These are phyloP conservation scores for Nephrotoma appendiculata DNA, from an alignment of 2,888 invertebrate species.

Conservation along the genomic window DNA sequence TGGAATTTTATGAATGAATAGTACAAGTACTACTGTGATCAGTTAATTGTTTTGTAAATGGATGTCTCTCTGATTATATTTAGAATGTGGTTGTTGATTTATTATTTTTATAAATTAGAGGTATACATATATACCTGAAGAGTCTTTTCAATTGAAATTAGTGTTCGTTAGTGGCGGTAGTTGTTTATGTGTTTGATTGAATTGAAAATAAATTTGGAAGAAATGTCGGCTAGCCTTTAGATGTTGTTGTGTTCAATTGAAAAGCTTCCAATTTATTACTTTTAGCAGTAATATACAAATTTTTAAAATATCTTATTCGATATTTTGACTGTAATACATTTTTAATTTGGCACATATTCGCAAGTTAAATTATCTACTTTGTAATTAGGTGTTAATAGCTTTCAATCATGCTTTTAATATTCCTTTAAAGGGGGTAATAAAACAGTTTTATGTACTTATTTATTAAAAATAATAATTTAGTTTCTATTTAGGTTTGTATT, in stretches of 20 bases:
- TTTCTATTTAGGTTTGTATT: background rate
- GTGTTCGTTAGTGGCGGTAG: background rate
- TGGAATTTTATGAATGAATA: background rate
- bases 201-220: background rate
- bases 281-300: background rate
- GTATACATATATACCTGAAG: background rate
- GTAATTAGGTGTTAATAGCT: background rate
- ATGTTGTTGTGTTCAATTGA: background rate
- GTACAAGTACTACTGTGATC: background rate
- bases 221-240: background rate
- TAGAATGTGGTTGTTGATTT: background rate
- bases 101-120: background rate
- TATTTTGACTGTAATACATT: background rate
- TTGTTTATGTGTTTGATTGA: background rate
- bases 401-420: background rate
- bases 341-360: background rate
- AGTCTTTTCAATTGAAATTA: background rate
- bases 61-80: background rate
- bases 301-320: no score
- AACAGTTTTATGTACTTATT: background rate
- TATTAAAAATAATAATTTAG: background rate
- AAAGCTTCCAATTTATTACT: background rate
- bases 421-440: background rate
- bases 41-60: background rate
- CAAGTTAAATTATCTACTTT: background rate